Percentiles rank a stretch among this genome's conserved stretches.
phyloP scores from a whole-genome alignment of 2,888 invertebrate species.

The Anoplius nigerrimus region DNA sequence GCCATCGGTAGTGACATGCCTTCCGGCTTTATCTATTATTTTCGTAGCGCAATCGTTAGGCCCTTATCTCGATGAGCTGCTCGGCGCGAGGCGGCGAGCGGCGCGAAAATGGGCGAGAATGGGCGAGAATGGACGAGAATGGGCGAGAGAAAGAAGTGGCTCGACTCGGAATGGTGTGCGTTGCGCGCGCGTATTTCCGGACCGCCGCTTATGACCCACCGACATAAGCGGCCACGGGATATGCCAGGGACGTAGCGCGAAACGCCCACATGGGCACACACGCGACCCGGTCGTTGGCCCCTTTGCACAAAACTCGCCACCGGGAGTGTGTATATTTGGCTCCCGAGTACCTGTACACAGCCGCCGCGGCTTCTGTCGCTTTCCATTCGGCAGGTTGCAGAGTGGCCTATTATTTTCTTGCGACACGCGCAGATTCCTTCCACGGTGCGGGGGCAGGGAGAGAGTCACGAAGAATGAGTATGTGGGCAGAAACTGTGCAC shows the following conservation, averaged over 20 bases:
- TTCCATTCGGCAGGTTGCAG: constrained; percentile 43
- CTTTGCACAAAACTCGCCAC: constrained; percentile 36
- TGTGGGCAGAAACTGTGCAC: no score
- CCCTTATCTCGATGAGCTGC: no score
- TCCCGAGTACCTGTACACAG: constrained; percentile 44
- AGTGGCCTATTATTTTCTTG: constrained; percentile 1
- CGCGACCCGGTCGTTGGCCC: constrained; percentile 58
- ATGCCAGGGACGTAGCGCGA: constrained; percentile 49
- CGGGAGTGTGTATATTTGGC: constrained; percentile 41
- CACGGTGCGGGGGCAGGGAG: not conserved
- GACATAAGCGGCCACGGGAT: constrained; percentile 31
- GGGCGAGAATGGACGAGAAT: no score
- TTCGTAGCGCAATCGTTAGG: no score
- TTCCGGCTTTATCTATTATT: no score
- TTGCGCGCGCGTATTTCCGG: constrained; percentile 34
- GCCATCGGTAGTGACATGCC: no score
- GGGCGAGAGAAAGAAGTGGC: no score
- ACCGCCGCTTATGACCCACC: constrained; percentile 28
- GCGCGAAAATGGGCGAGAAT: no score
- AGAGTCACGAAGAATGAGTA: not conserved
- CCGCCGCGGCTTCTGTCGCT: constrained; percentile 20
- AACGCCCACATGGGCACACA: constrained; percentile 56
- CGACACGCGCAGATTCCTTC: no score
- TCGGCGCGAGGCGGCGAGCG: no score
- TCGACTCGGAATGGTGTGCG: no score